Evolutionary conservation across 2,113 vertebrate species (phyloP).

Genomic region (Pseudorasbora parva): DNA sequence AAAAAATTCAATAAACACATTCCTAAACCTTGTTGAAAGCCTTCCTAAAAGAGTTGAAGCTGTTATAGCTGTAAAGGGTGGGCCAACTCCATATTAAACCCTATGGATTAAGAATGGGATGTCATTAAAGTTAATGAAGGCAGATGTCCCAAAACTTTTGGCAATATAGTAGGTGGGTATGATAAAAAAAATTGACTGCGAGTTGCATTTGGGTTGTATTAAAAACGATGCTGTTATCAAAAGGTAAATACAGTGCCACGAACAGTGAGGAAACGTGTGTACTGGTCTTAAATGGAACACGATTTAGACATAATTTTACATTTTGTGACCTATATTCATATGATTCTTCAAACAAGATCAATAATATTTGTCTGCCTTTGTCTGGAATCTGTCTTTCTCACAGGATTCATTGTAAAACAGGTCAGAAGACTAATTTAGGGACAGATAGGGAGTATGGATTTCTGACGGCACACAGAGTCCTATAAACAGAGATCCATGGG

Average conservation of each 20-base stretch:
- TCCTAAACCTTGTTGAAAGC: too few relatives aligned
- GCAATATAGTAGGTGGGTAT: background rate
- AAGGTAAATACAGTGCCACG: background rate
- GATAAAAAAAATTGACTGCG: background rate
- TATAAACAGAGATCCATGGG: slow-evolving; percentile 1
- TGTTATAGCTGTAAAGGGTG: too few relatives aligned
- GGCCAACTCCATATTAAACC: too few relatives aligned
- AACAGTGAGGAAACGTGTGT: background rate
- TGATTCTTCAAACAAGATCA: background rate
- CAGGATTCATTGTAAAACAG: background rate
- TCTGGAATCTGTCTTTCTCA: background rate
- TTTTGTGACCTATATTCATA: background rate
- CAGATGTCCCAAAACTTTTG: too few relatives aligned
- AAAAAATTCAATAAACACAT: too few relatives aligned
- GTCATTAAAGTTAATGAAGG: too few relatives aligned
- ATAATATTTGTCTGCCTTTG: background rate
- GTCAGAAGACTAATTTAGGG: background rate
- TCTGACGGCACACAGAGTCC: background rate
- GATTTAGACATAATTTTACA: background rate
- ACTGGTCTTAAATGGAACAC: background rate
- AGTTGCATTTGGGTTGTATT: background rate
- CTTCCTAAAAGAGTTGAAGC: too few relatives aligned
- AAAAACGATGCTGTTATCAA: background rate
- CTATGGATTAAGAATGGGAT: too few relatives aligned
- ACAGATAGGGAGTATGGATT: background rate